Base-by-base conservation (phyloP, 2,797 vertebrate species). In the Macropodus opercularis region DNA sequence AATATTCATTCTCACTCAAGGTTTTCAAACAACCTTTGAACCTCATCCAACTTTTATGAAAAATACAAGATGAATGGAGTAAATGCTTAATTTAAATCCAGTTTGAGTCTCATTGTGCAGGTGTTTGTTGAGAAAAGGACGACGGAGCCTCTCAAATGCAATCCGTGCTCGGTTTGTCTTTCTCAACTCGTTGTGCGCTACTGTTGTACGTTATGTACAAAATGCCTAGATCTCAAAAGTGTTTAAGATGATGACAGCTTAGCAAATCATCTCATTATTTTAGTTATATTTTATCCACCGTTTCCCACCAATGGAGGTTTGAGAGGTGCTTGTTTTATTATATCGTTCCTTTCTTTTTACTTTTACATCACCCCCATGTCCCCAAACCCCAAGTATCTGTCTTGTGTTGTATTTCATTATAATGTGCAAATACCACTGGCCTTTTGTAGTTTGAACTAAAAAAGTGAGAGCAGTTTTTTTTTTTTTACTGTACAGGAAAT, bases 11-110 rank as follows among this genome's bases (percentile, higher is more conserved):
- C 35, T 46, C 41, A 26, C 31, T 69, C 58, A 74, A 69, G 50
- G 66, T 69, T 64, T 63, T 62, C 26, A 48, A 73, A 63, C 26
- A 72, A 17, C 8, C 19, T 38, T 34, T 51, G 24, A 67, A 42
- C 48, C 27, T 51, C 24, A 32, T 11, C 22, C 12, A 53, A 29
- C 34, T 48, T 58, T 47, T 22, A 49, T 52, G n/a, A 50, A 58
- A 56, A 19, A 63, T 1, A n/a, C 6, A 34, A 32, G 43, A 35
- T 61, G 2, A 27, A 63, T 34, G 15, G 13, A 36, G 43, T 47
- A 34, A 55, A 55, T 24, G 10, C 21, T 49, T 26, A 31, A 63
- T 29, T 61, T 47, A 21, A 2, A 59, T 56, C 27, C 11, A 24
- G 8, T 26, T 6, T 21, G 11, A n/a, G 15, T 39, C 2, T 31